Evolutionary conservation across 1,140 invertebrate genomes (phyloP), one percentile per base, ranked within the genome.

Genomic region (Asobara japonica): DNA sequence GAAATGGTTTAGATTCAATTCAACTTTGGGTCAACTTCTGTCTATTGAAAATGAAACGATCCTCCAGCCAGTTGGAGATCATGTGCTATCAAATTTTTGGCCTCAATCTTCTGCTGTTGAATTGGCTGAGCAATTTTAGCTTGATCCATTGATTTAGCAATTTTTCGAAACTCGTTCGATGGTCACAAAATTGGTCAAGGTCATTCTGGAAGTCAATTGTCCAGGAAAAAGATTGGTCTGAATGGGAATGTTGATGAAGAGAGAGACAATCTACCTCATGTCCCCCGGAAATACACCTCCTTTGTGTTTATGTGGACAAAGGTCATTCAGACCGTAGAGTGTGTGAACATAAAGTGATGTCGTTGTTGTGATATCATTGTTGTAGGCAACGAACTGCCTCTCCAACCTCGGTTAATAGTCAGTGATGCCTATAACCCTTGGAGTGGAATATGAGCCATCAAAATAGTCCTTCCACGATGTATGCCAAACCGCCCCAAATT

Each of bases 1-100:
- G 20, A 72, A 80, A 79, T 71, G 75, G 79, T 82, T 83, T 78
- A 82, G 78, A 74, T 80, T 56, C 80, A 79, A 82, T 83, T 80
- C 75, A 83, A 82, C 77, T 81, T 81, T 65, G 67, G 51, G 45
- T 62, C 73, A 78, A 82, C 75, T 83, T 81, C 74, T 70, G 73
- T 66, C 79, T 76, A 74, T 75, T 75, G 77, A 82, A 79, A 80
- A 82, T 56, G 22, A 1, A 25, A 56, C 20, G 22, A 56, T 56
- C 51, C 18, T 1, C 6, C 7, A 3, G 13, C 16, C 22, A 25
- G 3, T 56, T 56, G 11, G 1, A n/a, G 22, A 25, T 56, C 22
- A 10, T 27, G 20, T 56, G 18, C 18, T 25, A 56, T 27, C 25
- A 56, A 56, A 56, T 56, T 56, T 13, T 10, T n/a, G 8, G 6